Evolutionary conservation across 2,113 vertebrate genomes (phyloP), one percentile per base, ranked within the genome.

Genomic region (Oreocharis arfaki): DNA sequence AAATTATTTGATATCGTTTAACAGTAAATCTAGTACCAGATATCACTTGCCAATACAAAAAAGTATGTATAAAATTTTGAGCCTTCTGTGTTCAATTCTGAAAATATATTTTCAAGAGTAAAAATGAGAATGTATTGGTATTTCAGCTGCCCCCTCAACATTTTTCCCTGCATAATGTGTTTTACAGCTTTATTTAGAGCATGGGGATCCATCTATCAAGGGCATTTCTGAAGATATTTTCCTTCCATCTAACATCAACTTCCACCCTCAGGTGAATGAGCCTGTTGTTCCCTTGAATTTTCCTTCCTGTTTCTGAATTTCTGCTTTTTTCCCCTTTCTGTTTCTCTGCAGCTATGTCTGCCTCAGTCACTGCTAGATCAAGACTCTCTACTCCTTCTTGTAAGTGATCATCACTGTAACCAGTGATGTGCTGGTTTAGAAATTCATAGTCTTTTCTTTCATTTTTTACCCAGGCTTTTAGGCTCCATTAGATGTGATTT

Each of bases 221-320:
- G n/a, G 14, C 30, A 77, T 92, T 95, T 93, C 89, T 89, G 75
- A 92, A 82, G 22, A 44, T 87, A 73, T 79, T 95, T 83, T 91
- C 52, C 44, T 86, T 92, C 57, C 22, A 74, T 91, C 68, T 79
- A 80, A 80, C n/a, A 87, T 55, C 9, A 60, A 0, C 22, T 35
- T 93, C 47, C 30, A 55, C 19, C 68, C n/a, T 84, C 24, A 52
- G 27, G 53, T 59, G 37, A 59, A 85, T 67, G 52, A 93, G 32
- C 20, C 26, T 32, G 30, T 61, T 87, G 67, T 92, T 92, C 90
- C 39, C 44, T 78, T 44, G 53, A 46, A 35, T 68, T 95, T 93
- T 81, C 44, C 49, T 33, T 93, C 14, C 13, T 37, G 7, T 67
- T 79, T 89, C 71, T 79, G 47, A 57, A 17, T 55, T 88, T 90